Evolutionary conservation across 2,113 vertebrate genomes (phyloP).

Genomic region (Andinoacara biseriatus): DNA sequence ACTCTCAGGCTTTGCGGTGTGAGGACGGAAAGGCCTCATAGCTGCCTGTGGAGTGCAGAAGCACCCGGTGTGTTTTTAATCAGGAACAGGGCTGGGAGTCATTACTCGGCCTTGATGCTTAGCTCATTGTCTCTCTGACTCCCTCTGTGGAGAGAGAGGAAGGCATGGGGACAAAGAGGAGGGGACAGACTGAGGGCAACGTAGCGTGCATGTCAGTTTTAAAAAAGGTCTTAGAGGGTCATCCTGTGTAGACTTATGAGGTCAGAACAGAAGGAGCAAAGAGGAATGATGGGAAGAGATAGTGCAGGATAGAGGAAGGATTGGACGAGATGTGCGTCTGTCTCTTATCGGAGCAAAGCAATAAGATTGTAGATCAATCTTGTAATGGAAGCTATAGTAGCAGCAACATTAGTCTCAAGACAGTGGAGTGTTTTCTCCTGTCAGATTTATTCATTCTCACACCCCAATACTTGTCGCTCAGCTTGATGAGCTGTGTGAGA

Average conservation of each 20-base stretch:
- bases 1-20: slow-evolving; percentile 49
- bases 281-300: slow-evolving; percentile 28
- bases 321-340: slow-evolving; percentile 42
- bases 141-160: slow-evolving; percentile 52
- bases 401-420: background rate
- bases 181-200: slow-evolving; percentile 34
- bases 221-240: slow-evolving; percentile 66
- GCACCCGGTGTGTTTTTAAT: slow-evolving; percentile 86
- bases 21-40: slow-evolving; percentile 60
- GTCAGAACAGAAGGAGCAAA: slow-evolving; percentile 26
- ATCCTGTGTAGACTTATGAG: slow-evolving; percentile 54
- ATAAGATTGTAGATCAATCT: slow-evolving; percentile 38
- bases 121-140: slow-evolving; percentile 81
- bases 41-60: slow-evolving; percentile 82
- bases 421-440: background rate
- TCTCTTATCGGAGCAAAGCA: slow-evolving; percentile 47
- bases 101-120: slow-evolving; percentile 76
- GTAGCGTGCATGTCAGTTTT: slow-evolving; percentile 61
- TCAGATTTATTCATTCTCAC: slow-evolving; percentile 14
- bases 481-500: background rate
- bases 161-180: background rate
- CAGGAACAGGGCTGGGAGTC: slow-evolving; percentile 80
- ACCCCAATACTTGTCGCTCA: background rate
- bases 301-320: slow-evolving; percentile 11
- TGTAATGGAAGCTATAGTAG: slow-evolving; percentile 27